Evolutionary conservation across 2,888 invertebrate genomes (phyloP), one percentile per base, ranked within the genome.

Genomic region (Athrips mouffetella): DNA sequence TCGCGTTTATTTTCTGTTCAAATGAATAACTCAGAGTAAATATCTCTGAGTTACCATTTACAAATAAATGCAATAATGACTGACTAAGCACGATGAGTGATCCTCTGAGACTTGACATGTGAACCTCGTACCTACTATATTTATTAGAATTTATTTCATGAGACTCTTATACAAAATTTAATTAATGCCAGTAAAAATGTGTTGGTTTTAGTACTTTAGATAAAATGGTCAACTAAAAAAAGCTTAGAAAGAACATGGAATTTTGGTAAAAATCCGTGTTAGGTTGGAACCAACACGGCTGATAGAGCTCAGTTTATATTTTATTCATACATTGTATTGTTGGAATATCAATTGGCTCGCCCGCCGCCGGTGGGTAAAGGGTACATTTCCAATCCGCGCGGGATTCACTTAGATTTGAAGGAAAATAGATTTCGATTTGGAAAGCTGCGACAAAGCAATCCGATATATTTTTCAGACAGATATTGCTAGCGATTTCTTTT

Each of bases 341-440:
- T 87, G 73, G 88, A 88, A 88, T 88, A 88, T 88, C 88, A 88
- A 88, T 88, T 87, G 88, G 79, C 85, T 82, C 85, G 79, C 87
- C 84, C 85, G 86, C 84, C 85, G 85, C 75, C 84, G 84, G 87
- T 87, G 87, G 87, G 87, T 86, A 88, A 88, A 88, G 88, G 87
- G 87, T 88, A 88, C 85, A 82, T 83, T 87, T 86, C 84, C 88
- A 87, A 88, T 87, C 87, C 88, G 83, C 88, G 81, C 85, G 88
- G 88, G 88, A 88, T 88, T 88, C 88, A 86, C 88, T 88, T 88
- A 88, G 88, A 87, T 88, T 88, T 87, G 88, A 88, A 87, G 88
- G 88, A 88, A 88, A 87, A 88, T 88, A 88, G 87, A 88, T 88
- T 87, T 88, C 86, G 88, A 87, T 87, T 87, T 86, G 79, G 79